phyloP scores from a whole-genome alignment of 2,113 vertebrate species.

The Seriola rivoliana region DNA sequence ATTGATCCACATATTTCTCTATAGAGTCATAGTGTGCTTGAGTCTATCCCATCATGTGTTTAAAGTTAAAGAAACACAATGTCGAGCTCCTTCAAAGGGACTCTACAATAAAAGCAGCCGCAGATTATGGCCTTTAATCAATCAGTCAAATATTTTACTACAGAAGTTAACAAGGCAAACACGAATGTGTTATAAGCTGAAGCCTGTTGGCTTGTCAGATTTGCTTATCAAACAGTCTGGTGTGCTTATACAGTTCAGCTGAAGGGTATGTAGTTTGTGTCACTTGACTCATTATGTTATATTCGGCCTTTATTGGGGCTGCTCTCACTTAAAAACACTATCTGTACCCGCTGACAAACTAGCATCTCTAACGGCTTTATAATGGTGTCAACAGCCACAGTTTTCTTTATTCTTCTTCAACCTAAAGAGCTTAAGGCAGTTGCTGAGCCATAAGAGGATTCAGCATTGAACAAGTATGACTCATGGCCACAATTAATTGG shows the following conservation, averaged over 20 bases:
- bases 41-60: background rate
- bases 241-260: background rate
- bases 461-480: background rate
- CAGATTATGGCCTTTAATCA: background rate
- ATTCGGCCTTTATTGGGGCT: slow-evolving; percentile 1
- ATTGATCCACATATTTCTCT: background rate
- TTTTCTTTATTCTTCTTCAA: background rate
- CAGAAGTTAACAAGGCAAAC: slow-evolving; percentile 8
- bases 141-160: background rate
- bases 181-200: background rate
- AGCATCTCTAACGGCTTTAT: slow-evolving; percentile 7
- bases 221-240: slow-evolving; percentile 1
- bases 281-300: slow-evolving; percentile 2
- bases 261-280: background rate
- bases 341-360: background rate
- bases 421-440: background rate
- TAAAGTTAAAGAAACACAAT: background rate
- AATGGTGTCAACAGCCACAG: background rate
- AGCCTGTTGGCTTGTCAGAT: background rate
- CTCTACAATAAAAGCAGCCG: background rate
- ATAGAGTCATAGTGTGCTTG: background rate
- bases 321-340: background rate
- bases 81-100: background rate
- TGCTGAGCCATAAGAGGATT: slow-evolving; percentile 3
- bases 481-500: slow-evolving; percentile 31